A percentile compares a stretch with the other conserved stretches of the same genome.
Conservation (phyloP, 2,888 invertebrate species). For the Dicyrtomina minuta region DNA sequence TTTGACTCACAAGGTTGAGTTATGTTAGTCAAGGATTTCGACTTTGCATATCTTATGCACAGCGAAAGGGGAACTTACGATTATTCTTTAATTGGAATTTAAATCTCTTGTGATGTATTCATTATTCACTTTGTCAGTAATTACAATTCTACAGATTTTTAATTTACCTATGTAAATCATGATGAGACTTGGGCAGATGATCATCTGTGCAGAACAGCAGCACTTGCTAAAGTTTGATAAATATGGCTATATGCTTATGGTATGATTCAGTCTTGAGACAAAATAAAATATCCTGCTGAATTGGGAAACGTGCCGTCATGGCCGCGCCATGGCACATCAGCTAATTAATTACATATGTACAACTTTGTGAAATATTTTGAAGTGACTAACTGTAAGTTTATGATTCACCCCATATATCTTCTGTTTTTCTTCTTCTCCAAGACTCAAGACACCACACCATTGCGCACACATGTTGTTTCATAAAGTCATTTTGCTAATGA, state of each 20-base stretch:
- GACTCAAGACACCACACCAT: too few species aligned
- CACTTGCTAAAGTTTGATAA: slow-evolving; percentile 1
- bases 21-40: too few species aligned
- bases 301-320: slow-evolving; percentile 11
- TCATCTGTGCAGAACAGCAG: too few species aligned
- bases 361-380: not conserved
- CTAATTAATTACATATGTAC: slow-evolving; percentile 27
- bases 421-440: too few species aligned
- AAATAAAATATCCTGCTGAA: too few species aligned
- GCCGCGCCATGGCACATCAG: not conserved
- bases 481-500: too few species aligned
- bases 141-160: slow-evolving; percentile 21
- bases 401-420: too few species aligned
- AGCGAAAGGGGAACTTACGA: not conserved
- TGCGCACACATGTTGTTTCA: too few species aligned
- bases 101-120: slow-evolving; percentile 17
- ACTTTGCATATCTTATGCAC: too few species aligned
- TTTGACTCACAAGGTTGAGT: too few species aligned
- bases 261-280: not conserved
- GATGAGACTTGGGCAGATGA: too few species aligned
- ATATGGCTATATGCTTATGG: slow-evolving; percentile 1
- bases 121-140: slow-evolving; percentile 30
- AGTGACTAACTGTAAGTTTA: too few species aligned
- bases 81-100: slow-evolving; percentile 15
- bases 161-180: slow-evolving; percentile 21